Base-by-base conservation (phyloP, 2,113 vertebrate species). In the Telmatochromis brichardi region DNA sequence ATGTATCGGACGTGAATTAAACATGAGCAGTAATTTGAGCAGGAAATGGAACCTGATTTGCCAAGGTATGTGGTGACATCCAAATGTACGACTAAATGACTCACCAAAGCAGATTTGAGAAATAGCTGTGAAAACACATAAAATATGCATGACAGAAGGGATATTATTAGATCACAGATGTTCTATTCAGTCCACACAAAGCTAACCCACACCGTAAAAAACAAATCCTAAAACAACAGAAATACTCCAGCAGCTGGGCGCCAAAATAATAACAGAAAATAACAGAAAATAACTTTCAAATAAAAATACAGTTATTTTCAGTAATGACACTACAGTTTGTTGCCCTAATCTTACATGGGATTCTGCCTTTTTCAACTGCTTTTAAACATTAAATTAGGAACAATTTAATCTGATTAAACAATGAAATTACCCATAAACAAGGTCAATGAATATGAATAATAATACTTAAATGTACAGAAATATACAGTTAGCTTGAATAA, bases 41-140 rank as follows among this genome's bases (percentile, higher is more conserved):
- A 95, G 95, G 95, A 96, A 96, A 96, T 96, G 90, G 88, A 93
- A 82, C 80, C 91, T 93, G 93, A 95, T 96, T 93, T 95, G 82
- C 93, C 83, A 89, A 94, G 91, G 93, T 92, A 89, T 91, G 92
- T 89, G 45, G 91, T 93, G 94, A 95, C 94, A 93, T 90, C 88
- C 86, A 92, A 94, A 96, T 94, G 89, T 93, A 94, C 50, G 90
- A 93, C 91, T 90, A 94, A 94, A 93, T 95, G 92, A 94, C 91
- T 93, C 92, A 84, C 93, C 87, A 92, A 94, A 90, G 92, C 91
- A 92, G 93, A 86, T 86, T 92, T 96, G 93, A 95, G 86, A 92
- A 95, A 95, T 95, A 88, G 94, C 90, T 92, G 90, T 91, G 91
- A 96, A 96, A 95, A 95, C 95, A 96, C 94, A 96, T 96, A 84